Evolutionary conservation across 2,888 invertebrate species (phyloP), one percentile per base, ranked within the genome.

Genomic region (Polydrusus pterygomalis): DNA sequence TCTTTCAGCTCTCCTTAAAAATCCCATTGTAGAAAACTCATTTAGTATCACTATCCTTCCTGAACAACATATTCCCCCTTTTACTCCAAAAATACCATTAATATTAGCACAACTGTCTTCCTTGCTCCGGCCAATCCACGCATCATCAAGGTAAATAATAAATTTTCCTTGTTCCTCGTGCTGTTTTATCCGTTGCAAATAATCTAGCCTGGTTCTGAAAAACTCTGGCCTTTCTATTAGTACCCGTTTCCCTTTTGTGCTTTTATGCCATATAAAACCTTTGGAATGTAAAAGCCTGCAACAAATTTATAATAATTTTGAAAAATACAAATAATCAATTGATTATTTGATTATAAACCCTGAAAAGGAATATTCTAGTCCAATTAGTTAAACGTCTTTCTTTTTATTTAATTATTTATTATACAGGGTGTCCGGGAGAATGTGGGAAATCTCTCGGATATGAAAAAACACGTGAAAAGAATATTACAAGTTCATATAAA

Each of bases 111-210:
- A 51, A 18, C 6, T 17, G 3, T 64, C 63, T 13, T 64, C 49
- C 15, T 18, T 60, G 17, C 30, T 20, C 0, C 8, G 10, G 0
- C 63, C 49, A 6, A 64, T 63, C 64, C 51, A 43, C 8, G 38
- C 40, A 15, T 71, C 71, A 15, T 71, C 71, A 1, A 71, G 54
- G 40, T 71, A 71, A 25, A 71, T 43, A 11, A 71, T 40, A n/a
- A 64, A 63, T n/a, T 64, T 63, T 30, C 71, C 71, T n/a, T 54
- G 18, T 20, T 38, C 40, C 40, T 71, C 71, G 10, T 71, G 38
- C 2, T 43, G 25, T 30, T 51, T 71, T 15, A 71, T 63, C 17
- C 34, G 25, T 54, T 51, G 17, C 15, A 71, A 15, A 20, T 15
- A 71, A 30, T 64, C 51, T 17, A 64, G 47, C 18, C 71, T 62